A percentile compares a stretch with the other conserved stretches of the same genome.
These are phyloP conservation scores for Ornithorhynchus anatinus DNA, from an alignment of 2,113 vertebrate genomes.

Conservation along the genomic window DNA sequence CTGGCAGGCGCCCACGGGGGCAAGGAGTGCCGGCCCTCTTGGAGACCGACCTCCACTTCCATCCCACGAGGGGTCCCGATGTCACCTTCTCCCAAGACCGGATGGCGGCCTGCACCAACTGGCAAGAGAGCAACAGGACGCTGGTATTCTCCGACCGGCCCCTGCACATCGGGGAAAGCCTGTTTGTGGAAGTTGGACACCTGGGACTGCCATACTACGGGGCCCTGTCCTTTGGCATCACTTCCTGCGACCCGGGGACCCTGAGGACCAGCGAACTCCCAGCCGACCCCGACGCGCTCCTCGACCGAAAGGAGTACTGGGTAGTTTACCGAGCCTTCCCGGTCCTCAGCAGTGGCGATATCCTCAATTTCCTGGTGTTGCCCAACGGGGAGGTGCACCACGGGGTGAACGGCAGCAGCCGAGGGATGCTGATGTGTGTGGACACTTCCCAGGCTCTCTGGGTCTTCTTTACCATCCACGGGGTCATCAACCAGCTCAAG, in stretches of 20 bases:
- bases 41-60: constrained; percentile 92
- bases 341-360: constrained; percentile 82
- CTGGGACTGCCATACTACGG: constrained; percentile 89
- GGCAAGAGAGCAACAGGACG: constrained; percentile 90
- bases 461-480: constrained; percentile 94
- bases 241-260: constrained; percentile 91
- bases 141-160: constrained; percentile 94
- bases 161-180: constrained; percentile 86
- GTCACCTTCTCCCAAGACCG: constrained; percentile 91
- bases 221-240: constrained; percentile 90
- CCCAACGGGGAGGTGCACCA: constrained; percentile 91
- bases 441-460: constrained; percentile 95
- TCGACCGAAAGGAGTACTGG: constrained; percentile 98
- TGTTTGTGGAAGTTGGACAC: constrained; percentile 92
- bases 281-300: constrained; percentile 88
- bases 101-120: constrained; percentile 86
- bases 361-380: constrained; percentile 91
- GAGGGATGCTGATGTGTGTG: constrained; percentile 91
- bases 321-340: constrained; percentile 91
- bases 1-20: constrained; percentile 69
- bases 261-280: constrained; percentile 91
- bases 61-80: constrained; percentile 87
- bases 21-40: constrained; percentile 78
- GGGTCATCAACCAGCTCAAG: constrained; percentile 89
- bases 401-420: constrained; percentile 85